Evolutionary conservation across 2,797 vertebrate species (phyloP), one percentile per base, ranked within the genome.

Genomic region (Hemitrygon akajei): DNA sequence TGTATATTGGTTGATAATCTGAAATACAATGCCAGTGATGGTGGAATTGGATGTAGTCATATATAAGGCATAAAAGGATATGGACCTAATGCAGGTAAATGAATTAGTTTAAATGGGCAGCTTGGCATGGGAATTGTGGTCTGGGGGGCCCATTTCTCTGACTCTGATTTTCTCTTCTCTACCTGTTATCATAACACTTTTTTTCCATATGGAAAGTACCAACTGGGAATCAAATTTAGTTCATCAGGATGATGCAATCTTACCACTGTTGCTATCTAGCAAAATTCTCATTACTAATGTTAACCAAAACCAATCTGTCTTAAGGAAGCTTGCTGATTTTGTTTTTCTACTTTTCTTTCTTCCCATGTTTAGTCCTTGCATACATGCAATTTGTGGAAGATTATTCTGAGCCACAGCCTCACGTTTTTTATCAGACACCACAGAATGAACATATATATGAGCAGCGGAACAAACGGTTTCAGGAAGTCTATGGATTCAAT

Each of bases 361-460:
- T 34, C 47, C 71, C 27, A 47, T 47, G 1, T 0, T 11, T 97
- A 99, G 99, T 99, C 96, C 96, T 97, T 95, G 98, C 98, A 40
- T 99, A 99, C 95, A 99, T 99, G 99, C 98, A 99, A 97, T 98
- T 99, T 94, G 98, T 99, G 20, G 98, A 99, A 94, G 99, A 99
- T 96, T 99, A 99, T 96, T 99, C 99, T 0, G 99, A 99, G 95
- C 99, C 99, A 0, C 99, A 99, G 97, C 98, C 98, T 0, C 98
- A 98, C n/a, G 95, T 99, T 95, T 99, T 99, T 97, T 99, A 99
- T 97, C 98, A 99, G 97, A 99, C 97, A 56, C 98, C 98, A 0
- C 99, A 99, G 97, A 99, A 97, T 0, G 99, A 99, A 94, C 98
- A 98, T 96, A 98, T 99, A 96, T 99, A 99, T 94, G 98, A 99